Evolutionary conservation across 2,888 invertebrate genomes (phyloP).

Genomic region (Phlogophora meticulosa): DNA sequence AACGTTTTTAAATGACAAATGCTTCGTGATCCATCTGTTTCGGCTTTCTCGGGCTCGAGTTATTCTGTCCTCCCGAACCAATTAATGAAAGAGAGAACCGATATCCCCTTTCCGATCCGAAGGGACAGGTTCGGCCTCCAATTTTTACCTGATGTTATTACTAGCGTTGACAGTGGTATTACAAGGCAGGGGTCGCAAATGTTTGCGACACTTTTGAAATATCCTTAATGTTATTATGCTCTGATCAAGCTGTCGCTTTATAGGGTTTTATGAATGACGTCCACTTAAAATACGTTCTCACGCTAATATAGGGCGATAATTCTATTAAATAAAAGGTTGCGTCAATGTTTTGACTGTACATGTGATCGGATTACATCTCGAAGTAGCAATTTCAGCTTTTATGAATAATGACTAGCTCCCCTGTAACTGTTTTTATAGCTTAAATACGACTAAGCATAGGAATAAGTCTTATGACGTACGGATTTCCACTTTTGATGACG

Average conservation of each 20-base stretch:
- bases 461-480: slow-evolving; percentile 71
- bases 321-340: slow-evolving; percentile 63
- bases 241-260: slow-evolving; percentile 67
- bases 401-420: slow-evolving; percentile 44
- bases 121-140: slow-evolving; percentile 82
- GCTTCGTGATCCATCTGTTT: slow-evolving; percentile 80
- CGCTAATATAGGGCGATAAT: slow-evolving; percentile 51
- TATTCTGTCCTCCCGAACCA: slow-evolving; percentile 78
- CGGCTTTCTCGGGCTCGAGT: slow-evolving; percentile 69
- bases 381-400: slow-evolving; percentile 33
- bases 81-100: slow-evolving; percentile 85
- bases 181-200: slow-evolving; percentile 83
- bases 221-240: slow-evolving; percentile 75
- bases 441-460: slow-evolving; percentile 60
- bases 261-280: slow-evolving; percentile 70
- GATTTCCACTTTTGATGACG: slow-evolving; percentile 82
- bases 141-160: slow-evolving; percentile 90
- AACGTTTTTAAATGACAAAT: slow-evolving; percentile 82
- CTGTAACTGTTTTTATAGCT: slow-evolving; percentile 56
- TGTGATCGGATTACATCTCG: slow-evolving; percentile 41
- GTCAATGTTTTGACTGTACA: slow-evolving; percentile 50
- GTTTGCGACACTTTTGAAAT: slow-evolving; percentile 79
- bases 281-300: slow-evolving; percentile 60
- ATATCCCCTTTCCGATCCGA: slow-evolving; percentile 77
- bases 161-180: slow-evolving; percentile 85